Base-by-base conservation (phyloP, 1,140 invertebrate species). In the Drosophila trapezifrons region DNA sequence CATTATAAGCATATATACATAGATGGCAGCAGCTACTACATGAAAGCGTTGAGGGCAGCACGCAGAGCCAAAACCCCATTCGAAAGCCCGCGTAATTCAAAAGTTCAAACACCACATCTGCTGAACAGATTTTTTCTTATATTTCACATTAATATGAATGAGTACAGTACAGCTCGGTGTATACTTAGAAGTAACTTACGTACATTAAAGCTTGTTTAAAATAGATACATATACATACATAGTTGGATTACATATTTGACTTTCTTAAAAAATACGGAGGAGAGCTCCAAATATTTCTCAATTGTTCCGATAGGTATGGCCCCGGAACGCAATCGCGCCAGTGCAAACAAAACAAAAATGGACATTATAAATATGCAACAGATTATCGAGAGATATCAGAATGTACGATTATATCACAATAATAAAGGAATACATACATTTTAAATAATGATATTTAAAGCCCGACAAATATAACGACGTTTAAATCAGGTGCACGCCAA, bases 371-470 rank as follows among this genome's bases (percentile, higher is more conserved):
- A 89, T 87, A 87, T 83, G 84, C 83, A 87, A 87, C 83, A 87
- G 80, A 87, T 80, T 83, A 87, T 83, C 57, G 69, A 76, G 76
- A 89, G 83, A 87, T 80, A 79, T 86, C 76, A 62, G 82, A 80
- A 80, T 87, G 65, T 89, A 89, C 80, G 80, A 89, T 80, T 80
- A 89, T 89, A 89, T 89, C 84, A 89, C 84, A 89, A 89, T 89
- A 90, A 89, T 80, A 90, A 89, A 89, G 84, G 84, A 89, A 89
- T 90, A 89, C 85, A 89, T 90, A 84, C 74, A 90, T 62, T 79
- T 86, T 76, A 84, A 84, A 84, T 78, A 84, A 84, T 78, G 74
- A 89, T 80, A 78, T 84, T 79, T 71, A 72, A 74, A 84, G 77
- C 81, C 70, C 67, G 56, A 67, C 47, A 74, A 52, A 63, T 27